phyloP scores from a whole-genome alignment of 2,797 vertebrate genomes.

The Galaxias olidus region DNA sequence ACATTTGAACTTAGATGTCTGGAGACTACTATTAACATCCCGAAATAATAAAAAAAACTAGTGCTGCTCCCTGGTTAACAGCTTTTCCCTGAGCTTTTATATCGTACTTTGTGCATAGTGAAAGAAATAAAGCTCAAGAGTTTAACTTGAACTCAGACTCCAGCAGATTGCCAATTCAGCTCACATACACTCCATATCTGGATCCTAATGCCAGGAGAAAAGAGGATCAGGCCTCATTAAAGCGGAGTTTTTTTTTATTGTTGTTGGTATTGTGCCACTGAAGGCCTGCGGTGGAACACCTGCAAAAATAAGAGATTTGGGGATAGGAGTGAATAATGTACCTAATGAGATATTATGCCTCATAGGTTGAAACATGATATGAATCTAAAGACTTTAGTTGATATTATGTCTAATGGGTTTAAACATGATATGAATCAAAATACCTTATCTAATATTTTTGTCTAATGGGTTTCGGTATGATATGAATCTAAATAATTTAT shows the following conservation, averaged over 20 bases:
- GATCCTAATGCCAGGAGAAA: constrained; percentile 8
- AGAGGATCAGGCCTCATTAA: constrained; percentile 22
- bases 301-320: constrained; percentile 13
- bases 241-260: constrained; percentile 6
- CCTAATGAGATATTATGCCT: constrained; percentile 20
- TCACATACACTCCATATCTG: constrained; percentile 2
- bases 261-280: not conserved
- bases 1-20: too few relatives aligned
- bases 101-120: constrained; percentile 19
- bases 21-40: too few relatives aligned
- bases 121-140: constrained; percentile 13
- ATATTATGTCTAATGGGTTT: too few relatives aligned
- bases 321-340: constrained; percentile 32
- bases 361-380: constrained; percentile 39
- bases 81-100: constrained; percentile 21
- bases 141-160: constrained; percentile 20
- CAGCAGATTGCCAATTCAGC: constrained; percentile 27
- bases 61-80: too few relatives aligned
- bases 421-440: too few relatives aligned
- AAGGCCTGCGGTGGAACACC: constrained; percentile 32
- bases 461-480: too few relatives aligned
- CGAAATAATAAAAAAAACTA: too few relatives aligned
- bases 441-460: constrained; percentile 11
- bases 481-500: constrained; percentile 44
- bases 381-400: constrained; percentile 26